phyloP scores from a whole-genome alignment of 2,113 vertebrate species.

The Crotalus helleri region DNA sequence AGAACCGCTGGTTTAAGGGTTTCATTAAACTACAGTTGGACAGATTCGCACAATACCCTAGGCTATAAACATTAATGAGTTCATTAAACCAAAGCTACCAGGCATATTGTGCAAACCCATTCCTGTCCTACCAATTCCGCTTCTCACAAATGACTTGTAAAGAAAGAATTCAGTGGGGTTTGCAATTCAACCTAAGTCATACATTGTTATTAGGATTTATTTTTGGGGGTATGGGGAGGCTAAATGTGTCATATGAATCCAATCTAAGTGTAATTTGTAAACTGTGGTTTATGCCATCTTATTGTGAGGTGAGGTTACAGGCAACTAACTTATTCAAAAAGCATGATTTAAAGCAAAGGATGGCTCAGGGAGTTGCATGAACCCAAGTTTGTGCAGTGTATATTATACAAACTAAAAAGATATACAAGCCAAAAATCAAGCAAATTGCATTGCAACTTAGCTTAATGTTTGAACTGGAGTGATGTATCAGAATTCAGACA shows the following conservation, averaged over 20 bases:
- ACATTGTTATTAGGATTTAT: not conserved
- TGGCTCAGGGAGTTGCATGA: not conserved
- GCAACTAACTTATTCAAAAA: not conserved
- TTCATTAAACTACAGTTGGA: not conserved
- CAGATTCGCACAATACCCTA: not conserved
- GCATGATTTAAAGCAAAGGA: not conserved
- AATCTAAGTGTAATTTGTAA: not conserved
- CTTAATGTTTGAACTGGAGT: not conserved
- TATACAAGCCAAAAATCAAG: not conserved
- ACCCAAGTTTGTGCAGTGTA: not conserved
- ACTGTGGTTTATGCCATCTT: not conserved
- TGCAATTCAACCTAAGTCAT: not conserved
- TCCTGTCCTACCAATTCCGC: not conserved
- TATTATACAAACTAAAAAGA: not conserved
- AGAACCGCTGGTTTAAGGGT: not conserved
- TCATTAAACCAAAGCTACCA: not conserved
- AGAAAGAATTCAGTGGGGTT: not conserved
- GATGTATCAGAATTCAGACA: not conserved
- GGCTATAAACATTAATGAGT: not conserved
- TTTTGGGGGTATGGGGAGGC: not conserved
- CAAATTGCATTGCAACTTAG: not conserved
- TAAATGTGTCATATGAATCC: not conserved
- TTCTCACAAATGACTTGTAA: not conserved
- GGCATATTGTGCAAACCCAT: not conserved
- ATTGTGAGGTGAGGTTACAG: not conserved